Percentiles rank a stretch among this genome's conserved stretches.
phyloP scores from a whole-genome alignment of 2,113 vertebrate species.

The Muntiacus muntjak region DNA sequence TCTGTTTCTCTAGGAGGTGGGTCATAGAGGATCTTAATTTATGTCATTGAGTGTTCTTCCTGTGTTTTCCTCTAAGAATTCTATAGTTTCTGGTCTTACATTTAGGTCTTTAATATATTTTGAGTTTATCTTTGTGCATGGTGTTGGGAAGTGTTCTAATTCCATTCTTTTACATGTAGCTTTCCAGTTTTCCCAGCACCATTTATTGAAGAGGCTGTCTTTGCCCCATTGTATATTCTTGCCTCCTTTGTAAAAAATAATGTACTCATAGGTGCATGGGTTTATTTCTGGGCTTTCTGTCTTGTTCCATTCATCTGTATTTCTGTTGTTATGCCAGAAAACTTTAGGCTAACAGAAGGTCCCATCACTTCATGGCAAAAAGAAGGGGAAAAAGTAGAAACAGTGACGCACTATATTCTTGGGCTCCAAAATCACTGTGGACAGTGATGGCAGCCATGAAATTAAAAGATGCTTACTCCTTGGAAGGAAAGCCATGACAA shows the following conservation, averaged over 20 bases:
- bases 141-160: background rate
- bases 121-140: background rate
- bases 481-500: background rate
- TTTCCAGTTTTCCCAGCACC: background rate
- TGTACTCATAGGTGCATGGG: background rate
- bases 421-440: background rate
- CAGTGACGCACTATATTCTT: background rate
- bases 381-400: background rate
- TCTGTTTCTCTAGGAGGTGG: background rate
- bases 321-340: background rate
- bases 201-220: background rate
- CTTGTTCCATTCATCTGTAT: background rate
- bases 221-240: background rate
- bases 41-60: background rate
- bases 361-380: background rate
- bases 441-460: background rate
- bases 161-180: background rate
- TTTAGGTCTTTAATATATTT: background rate
- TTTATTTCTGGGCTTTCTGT: background rate
- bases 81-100: background rate
- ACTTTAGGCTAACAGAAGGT: background rate
- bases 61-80: background rate
- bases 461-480: background rate
- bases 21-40: background rate
- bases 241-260: background rate